Base-by-base conservation (phyloP, 2,888 invertebrate species). In the Thyatira batis region DNA sequence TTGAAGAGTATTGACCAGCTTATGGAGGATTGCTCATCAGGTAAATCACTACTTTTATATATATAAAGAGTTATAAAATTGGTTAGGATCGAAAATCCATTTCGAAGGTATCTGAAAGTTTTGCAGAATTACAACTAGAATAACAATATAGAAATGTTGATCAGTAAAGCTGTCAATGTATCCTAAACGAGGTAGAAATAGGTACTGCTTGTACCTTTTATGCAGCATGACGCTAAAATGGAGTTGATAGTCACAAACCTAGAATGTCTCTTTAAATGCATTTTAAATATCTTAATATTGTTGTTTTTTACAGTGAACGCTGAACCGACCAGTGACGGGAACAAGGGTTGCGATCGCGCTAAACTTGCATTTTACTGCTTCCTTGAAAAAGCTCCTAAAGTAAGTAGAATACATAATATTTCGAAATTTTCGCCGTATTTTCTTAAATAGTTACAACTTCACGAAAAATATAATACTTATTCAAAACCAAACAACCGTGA, bases 291-390 rank as follows among this genome's bases (percentile, higher is more conserved):
- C 20, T 17, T 11, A 27, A 27, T 30, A 33, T 4, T 21, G 20
- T 25, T 33, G 20, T 45, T 2, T 25, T 48, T 61, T 63, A 27
- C 58, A 71, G 71, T 74, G 10, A 69, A 75, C 28, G 65, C 61
- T n/a, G 80, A 76, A 59, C 44, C 67, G 3, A 82, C 85, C 1
- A 57, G 56, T 4, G 85, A 85, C 39, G 87, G 78, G 0, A 80
- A 73, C 3, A 78, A 82, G 13, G 83, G 82, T 1, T 87, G 87
- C 43, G 81, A 84, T 6, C 76, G 84, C 1, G 80, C 86, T 0
- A 69, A 73, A 11, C 52, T 80, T 13, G 76, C 81, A 0, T 80
- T 72, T 67, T 73, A 73, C 28, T 87, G 87, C 58, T 82, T 84
- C 65, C 49, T 64, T 4, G 78, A 82, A 30, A 82, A 85, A 51